Evolutionary conservation across 2,797 vertebrate genomes (phyloP).

Genomic region (Taenioides sp.): DNA sequence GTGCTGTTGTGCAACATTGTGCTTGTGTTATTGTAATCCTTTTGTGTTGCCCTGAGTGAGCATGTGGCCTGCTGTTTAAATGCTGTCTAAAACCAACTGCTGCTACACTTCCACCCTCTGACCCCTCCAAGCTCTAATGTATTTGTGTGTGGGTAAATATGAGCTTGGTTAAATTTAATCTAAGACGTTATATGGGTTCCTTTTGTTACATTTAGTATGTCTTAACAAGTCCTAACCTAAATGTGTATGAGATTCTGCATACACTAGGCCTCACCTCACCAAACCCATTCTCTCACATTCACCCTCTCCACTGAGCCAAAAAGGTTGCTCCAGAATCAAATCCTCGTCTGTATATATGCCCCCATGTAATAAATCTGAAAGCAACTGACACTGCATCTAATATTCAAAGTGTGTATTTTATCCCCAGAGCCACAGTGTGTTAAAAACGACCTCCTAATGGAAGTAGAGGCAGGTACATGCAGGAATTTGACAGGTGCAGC

Average conservation of each 20-base stretch:
- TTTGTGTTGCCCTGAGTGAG: conserved; percentile 42
- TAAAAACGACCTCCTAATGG: conserved; percentile 59
- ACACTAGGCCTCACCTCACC: conserved; percentile 25
- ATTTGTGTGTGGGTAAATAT: conserved; percentile 8
- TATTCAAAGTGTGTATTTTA: conserved; percentile 63
- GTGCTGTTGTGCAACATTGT: conserved; percentile 59
- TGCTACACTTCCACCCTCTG: conserved; percentile 52
- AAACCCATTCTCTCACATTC: conserved; percentile 33
- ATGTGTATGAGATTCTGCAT: conserved; percentile 19
- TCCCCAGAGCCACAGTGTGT: conserved; percentile 45
- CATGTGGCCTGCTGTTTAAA: conserved; percentile 71
- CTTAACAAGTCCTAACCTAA: background rate
- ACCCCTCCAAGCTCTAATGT: conserved; percentile 51
- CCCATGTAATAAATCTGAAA: conserved; percentile 66
- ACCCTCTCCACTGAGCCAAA: conserved; percentile 50
- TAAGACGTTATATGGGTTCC: background rate
- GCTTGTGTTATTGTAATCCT: background rate
- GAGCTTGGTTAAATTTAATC: conserved; percentile 11
- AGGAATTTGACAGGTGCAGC: conserved; percentile 25
- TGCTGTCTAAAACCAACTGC: conserved; percentile 72
- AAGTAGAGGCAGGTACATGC: conserved; percentile 37
- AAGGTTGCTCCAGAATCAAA: conserved; percentile 65
- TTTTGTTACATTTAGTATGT: background rate
- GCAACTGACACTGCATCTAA: conserved; percentile 61
- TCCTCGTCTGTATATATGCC: conserved; percentile 47